These are phyloP conservation scores for Eulithis testata DNA, from an alignment of 2,888 invertebrate species.

Conservation along the genomic window DNA sequence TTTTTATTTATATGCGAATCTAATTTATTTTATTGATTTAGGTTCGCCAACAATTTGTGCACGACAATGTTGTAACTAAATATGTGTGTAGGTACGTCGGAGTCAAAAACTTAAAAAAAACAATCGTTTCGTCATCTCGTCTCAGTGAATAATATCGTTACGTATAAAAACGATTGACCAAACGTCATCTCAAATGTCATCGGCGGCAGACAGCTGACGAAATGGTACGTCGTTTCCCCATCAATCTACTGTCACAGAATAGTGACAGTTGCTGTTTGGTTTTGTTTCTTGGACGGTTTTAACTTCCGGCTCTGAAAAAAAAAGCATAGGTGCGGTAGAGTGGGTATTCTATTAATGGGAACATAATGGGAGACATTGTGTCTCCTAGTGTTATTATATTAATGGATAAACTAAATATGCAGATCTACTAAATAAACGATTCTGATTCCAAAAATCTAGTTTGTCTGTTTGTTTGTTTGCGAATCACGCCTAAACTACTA, in stretches of 20 bases:
- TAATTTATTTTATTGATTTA: too few relatives aligned
- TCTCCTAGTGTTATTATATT: neutral
- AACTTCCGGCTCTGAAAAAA: constrained; percentile 51
- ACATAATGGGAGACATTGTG: neutral
- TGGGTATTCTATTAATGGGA: constrained; percentile 4
- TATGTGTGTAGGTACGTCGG: too few relatives aligned
- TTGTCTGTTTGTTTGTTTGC: too few relatives aligned
- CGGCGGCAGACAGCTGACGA: constrained; percentile 59
- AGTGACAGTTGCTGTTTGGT: constrained; percentile 36
- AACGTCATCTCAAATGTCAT: constrained; percentile 62
- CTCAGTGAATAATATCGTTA: constrained; percentile 25
- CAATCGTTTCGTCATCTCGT: too few relatives aligned
- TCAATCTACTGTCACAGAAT: constrained; percentile 45
- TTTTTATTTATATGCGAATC: too few relatives aligned
- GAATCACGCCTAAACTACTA: too few relatives aligned
- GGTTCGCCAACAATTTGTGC: too few relatives aligned
- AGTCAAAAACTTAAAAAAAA: too few relatives aligned
- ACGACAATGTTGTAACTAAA: too few relatives aligned
- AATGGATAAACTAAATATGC: too few relatives aligned
- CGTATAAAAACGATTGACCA: constrained; percentile 40
- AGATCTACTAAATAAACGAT: too few relatives aligned
- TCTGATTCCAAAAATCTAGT: too few relatives aligned
- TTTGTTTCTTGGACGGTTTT: constrained; percentile 44
- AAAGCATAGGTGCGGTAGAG: constrained; percentile 10
- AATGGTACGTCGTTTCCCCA: constrained; percentile 61